phyloP scores from a whole-genome alignment of 1,140 invertebrate species.

The Bombus superbus region DNA sequence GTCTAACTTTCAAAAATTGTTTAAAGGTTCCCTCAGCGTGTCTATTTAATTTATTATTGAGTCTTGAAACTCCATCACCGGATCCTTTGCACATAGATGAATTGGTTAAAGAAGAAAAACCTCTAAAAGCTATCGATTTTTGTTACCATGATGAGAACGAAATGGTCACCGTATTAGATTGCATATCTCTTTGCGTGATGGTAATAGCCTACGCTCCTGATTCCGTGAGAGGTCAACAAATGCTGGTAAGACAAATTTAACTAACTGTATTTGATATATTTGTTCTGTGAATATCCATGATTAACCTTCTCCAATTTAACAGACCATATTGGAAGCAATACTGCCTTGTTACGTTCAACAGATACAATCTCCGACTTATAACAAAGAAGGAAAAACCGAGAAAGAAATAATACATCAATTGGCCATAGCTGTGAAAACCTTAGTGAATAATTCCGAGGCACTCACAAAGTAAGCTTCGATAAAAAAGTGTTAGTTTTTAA shows the following conservation, averaged over 20 bases:
- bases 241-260: constrained; percentile 88
- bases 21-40: constrained; percentile 93
- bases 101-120: constrained; percentile 97
- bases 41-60: constrained; percentile 95
- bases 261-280: neutral
- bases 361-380: constrained; percentile 94
- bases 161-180: constrained; percentile 96
- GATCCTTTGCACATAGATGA: constrained; percentile 98
- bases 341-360: constrained; percentile 97
- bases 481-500: neutral
- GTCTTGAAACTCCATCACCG: constrained; percentile 95
- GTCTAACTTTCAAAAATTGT: neutral
- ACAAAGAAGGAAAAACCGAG: constrained; percentile 94
- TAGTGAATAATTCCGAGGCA: constrained; percentile 98
- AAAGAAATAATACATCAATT: constrained; percentile 97
- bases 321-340: constrained; percentile 98
- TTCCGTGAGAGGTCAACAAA: constrained; percentile 97
- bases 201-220: constrained; percentile 99
- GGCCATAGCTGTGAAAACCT: constrained; percentile 96
- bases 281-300: neutral
- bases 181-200: constrained; percentile 97
- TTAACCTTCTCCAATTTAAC: neutral
- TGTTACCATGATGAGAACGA: constrained; percentile 98
- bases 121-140: constrained; percentile 97
- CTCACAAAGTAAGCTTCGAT: constrained; percentile 90